phyloP scores from a whole-genome alignment of 2,888 invertebrate genomes.

The Parnassius glacialis region DNA sequence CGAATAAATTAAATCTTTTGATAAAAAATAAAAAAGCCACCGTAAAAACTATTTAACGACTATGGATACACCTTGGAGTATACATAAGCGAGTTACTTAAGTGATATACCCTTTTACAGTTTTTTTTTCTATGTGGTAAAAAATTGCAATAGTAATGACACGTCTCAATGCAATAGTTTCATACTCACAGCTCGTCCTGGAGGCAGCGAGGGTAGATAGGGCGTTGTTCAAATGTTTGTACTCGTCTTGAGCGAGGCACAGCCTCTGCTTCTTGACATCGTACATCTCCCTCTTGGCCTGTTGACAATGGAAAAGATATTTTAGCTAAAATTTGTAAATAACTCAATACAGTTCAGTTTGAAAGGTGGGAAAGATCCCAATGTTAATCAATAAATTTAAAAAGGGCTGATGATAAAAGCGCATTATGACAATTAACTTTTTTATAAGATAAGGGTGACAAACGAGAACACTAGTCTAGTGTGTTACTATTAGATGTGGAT shows the following conservation, averaged over 20 bases:
- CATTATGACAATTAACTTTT: too few relatives aligned
- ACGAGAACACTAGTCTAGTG: too few relatives aligned
- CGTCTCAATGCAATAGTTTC: neutral
- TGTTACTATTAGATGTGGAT: too few relatives aligned
- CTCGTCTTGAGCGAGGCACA: conserved; percentile 96
- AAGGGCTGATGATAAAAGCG: too few relatives aligned
- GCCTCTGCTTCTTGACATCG: conserved; percentile 96
- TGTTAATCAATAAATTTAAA: too few relatives aligned
- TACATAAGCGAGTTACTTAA: neutral
- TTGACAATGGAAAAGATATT: conserved; percentile 23
- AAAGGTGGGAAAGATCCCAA: too few relatives aligned
- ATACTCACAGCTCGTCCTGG: conserved; percentile 94
- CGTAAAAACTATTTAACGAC: too few relatives aligned
- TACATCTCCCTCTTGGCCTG: conserved; percentile 98
- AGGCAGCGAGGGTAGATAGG: conserved; percentile 90
- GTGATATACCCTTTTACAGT: neutral
- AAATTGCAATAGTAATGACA: neutral
- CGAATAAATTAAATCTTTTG: too few relatives aligned
- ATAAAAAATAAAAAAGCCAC: too few relatives aligned
- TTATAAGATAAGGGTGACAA: too few relatives aligned
- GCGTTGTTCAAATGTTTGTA: conserved; percentile 95
- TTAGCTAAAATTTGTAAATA: neutral
- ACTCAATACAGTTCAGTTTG: neutral
- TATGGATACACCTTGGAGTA: neutral
- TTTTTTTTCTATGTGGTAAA: neutral